These are phyloP conservation scores for Orientallactaga sibirica DNA, from an alignment of 2,797 vertebrate species.

Conservation along the genomic window DNA sequence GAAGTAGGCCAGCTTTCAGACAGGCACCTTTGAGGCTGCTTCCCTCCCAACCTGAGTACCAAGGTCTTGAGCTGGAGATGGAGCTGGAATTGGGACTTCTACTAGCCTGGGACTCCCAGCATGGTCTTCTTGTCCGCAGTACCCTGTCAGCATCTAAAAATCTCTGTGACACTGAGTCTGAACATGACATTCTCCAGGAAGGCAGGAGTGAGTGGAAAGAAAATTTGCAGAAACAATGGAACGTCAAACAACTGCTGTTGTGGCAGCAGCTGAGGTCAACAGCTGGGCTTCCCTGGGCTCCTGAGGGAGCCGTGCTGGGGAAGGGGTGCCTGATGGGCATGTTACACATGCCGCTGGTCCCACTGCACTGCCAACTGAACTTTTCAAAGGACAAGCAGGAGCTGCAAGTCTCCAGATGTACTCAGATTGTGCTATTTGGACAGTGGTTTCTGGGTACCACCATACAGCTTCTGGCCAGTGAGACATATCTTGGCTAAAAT, in stretches of 20 bases:
- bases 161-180: background rate
- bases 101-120: background rate
- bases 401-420: background rate
- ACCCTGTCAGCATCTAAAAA: background rate
- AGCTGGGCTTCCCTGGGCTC: background rate
- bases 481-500: background rate
- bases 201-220: background rate
- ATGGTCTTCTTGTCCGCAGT: background rate
- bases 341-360: background rate
- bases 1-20: slow-evolving; percentile 10
- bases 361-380: background rate
- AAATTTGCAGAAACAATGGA: background rate
- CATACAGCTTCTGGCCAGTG: background rate
- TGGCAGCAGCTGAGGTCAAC: background rate
- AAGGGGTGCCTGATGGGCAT: background rate
- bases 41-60: background rate
- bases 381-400: slow-evolving; percentile 1
- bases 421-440: background rate
- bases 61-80: background rate
- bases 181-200: background rate
- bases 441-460: background rate
- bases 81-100: background rate
- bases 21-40: background rate
- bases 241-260: background rate
- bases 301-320: background rate